Base-by-base conservation (phyloP, 2,888 invertebrate species). In the Eledone cirrhosa region DNA sequence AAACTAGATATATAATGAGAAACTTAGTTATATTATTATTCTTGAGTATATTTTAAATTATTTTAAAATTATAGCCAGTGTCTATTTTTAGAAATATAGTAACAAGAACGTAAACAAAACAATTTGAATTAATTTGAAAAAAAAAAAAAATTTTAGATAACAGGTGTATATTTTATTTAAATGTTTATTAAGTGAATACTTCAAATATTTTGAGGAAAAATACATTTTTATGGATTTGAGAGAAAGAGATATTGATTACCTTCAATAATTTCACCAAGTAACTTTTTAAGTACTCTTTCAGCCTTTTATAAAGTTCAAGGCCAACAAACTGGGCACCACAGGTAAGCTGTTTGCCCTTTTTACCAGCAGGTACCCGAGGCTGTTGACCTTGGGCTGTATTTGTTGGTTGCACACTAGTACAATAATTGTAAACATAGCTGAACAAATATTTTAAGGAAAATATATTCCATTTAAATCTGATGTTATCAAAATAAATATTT, bases 261-360 rank as follows among this genome's bases (percentile, higher is more conserved):
- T 94, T 94, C 72, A 95, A 92, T 86, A 97, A 92, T 87, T 93
- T 93, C 84, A 95, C 93, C 83, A 99, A 94, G 91, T 98, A 98
- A 86, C 94, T 93, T 89, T 95, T 94, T 76, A 99, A 93, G 92
- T 97, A 99, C 80, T 97, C 96, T 89, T 95, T 94, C 78, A 99
- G 93, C 84, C 97, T 93, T 92, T 97, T 96, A 92, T 99, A 99
- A 29, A 99, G 92, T 91, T 99, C 99, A 86, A 97, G 93, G 8
- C 99, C 99, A 29, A 99, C 98, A 87, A 99, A 93, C 90, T 99
- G 99, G 33, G 99, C 99, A 65, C 98, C 99, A 31, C 96, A 95
- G 78, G 91, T 89, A 14, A 90, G 88, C 79, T 85, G 87, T 82
- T 86, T 87, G 69, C 82, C 81, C 77, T 86, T 83, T 75, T 83